A percentile compares a stretch with the other conserved stretches of the same genome.
Conservation (phyloP, 2,113 vertebrate genomes). For the Alosa alosa region DNA sequence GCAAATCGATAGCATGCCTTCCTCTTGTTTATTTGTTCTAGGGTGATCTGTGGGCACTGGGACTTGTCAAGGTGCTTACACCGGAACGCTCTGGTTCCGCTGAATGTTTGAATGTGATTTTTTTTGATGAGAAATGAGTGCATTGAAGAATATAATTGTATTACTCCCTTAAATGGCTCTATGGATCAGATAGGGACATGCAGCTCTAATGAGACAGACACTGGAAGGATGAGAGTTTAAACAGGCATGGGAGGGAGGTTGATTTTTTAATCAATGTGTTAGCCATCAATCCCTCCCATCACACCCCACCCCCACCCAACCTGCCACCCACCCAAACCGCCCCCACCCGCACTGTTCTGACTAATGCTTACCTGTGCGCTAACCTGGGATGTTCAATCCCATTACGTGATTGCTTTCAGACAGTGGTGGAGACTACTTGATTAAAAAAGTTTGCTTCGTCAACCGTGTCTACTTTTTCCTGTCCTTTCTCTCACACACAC, state of each 20-base stretch:
- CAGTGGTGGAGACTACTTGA: slow-evolving; percentile 32
- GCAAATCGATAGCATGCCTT: background rate
- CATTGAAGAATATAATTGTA: slow-evolving; percentile 56
- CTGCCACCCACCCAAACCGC: too few species aligned
- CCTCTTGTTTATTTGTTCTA: background rate
- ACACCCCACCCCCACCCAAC: too few species aligned
- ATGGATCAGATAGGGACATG: slow-evolving; percentile 50
- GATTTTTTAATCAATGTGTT: slow-evolving; percentile 41
- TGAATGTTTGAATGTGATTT: slow-evolving; percentile 30
- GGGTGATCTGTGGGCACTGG: background rate
- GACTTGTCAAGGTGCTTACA: background rate
- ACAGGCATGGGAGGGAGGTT: background rate
- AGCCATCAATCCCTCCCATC: slow-evolving; percentile 31
- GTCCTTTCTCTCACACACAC: background rate
- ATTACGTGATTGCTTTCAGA: slow-evolving; percentile 22
- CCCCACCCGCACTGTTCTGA: background rate
- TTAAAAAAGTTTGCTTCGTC: slow-evolving; percentile 42
- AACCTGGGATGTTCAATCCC: slow-evolving; percentile 21
- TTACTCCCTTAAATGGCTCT: slow-evolving; percentile 53
- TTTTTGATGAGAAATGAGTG: slow-evolving; percentile 39
- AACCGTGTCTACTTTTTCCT: slow-evolving; percentile 24
- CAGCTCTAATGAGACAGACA: slow-evolving; percentile 32
- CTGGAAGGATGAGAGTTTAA: background rate
- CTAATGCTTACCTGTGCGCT: slow-evolving; percentile 9
- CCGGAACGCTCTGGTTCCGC: background rate